phyloP scores from a whole-genome alignment of 2,797 vertebrate genomes.

The Tragopan temminckii region DNA sequence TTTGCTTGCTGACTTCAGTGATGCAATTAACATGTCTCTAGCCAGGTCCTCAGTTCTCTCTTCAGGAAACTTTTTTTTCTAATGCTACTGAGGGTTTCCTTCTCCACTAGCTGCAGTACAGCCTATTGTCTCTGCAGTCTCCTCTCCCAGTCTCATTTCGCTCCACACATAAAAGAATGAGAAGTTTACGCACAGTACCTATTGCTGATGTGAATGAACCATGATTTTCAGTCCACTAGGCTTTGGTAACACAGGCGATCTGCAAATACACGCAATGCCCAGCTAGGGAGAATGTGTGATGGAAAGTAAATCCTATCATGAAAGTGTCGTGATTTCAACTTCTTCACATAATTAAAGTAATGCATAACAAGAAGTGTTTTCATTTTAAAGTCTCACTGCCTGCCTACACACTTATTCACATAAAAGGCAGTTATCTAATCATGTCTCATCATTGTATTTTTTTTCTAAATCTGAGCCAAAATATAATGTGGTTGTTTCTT shows the following conservation, averaged over 20 bases:
- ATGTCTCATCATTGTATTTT: not conserved
- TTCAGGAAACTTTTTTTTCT: not conserved
- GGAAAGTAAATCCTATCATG: not conserved
- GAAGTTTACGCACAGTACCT: not conserved
- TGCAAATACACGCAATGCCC: not conserved
- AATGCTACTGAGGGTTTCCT: not conserved
- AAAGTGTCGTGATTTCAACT: not conserved
- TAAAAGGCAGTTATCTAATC: not conserved
- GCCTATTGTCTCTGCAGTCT: not conserved
- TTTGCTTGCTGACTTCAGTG: not conserved
- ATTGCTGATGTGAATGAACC: not conserved
- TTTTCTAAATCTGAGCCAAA: not conserved
- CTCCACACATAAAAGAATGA: not conserved
- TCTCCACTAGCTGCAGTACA: not conserved
- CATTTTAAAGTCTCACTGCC: not conserved
- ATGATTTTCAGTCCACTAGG: rapidly evolving
- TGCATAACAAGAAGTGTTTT: not conserved
- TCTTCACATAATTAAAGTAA: not conserved
- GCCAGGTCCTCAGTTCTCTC: not conserved
- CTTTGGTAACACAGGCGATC: not conserved
- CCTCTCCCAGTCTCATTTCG: not conserved
- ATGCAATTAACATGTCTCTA: not conserved
- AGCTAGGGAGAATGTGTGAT: rapidly evolving
- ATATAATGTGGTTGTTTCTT: not conserved
- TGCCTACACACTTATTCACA: not conserved